Base-by-base conservation (phyloP, 2,888 invertebrate genomes). In the Stenotaenia linearis region DNA sequence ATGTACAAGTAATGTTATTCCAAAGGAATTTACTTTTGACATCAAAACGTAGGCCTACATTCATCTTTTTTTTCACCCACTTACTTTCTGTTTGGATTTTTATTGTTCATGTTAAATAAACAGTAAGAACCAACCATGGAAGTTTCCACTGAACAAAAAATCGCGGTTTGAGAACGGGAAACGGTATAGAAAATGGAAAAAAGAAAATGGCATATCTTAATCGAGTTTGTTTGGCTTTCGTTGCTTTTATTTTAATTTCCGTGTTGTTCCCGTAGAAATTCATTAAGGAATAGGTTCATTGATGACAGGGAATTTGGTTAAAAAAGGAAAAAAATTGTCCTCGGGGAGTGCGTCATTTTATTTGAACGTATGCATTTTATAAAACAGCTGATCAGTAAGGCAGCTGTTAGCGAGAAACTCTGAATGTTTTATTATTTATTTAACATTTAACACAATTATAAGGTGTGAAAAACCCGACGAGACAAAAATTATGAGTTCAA, bases 31-130 rank as follows among this genome's bases (percentile, higher is more conserved):
- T 25, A 61, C 61, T 23, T 61, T 25, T 61, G 61, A 61, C 61
- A 61, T 61, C 25, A 61, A 61, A 61, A 61, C 61, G 61, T 61
- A 61, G 61, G 61, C 61, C 61, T 61, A 61, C 61, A 61, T 61
- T 61, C 61, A 61, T 61, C 61, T 61, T 61, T 45, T 37, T 37
- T 45, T 45, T 61, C 9, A 61, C 61, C 61, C 61, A 23, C 61
- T 61, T 61, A 25, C 61, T 61, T 25, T 25, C 61, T 9, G 9
- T 25, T 2, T 25, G 25, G 25, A 61, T 23, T 61, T 61, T 28
- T 61, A 23, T 61, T 61, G 1, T 61, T 12, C 23, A 61, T 25
- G 25, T 12, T 10, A 61, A 61, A 61, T 28, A 25, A 61, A 61
- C 12, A 2, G 15, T 3, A 23, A 25, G 2, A 45, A 45, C 45